Evolutionary conservation across 2,888 invertebrate genomes (phyloP).

Genomic region (Ormyrus pomaceus): DNA sequence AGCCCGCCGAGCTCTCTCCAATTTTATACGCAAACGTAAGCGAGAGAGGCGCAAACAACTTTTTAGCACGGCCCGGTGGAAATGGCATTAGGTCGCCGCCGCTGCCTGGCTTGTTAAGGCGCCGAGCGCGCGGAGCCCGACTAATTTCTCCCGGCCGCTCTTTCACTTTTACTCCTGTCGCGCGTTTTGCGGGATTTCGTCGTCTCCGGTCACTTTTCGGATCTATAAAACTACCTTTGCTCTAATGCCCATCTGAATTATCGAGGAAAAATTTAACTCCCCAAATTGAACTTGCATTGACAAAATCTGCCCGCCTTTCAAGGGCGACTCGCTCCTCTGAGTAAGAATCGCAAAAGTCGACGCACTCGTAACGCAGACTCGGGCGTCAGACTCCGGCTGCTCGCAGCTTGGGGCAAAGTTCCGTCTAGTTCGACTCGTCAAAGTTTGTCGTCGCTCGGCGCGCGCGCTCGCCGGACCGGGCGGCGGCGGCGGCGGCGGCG

Average conservation of each 20-base stretch:
- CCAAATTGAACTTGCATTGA: too few species aligned
- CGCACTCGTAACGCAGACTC: slow-evolving; percentile 26
- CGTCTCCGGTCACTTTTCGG: too few species aligned
- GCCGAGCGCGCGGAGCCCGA: background rate
- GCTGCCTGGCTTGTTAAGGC: slow-evolving; percentile 19
- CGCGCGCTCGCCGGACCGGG: background rate
- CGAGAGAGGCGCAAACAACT: slow-evolving; percentile 34
- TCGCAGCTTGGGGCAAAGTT: too few species aligned
- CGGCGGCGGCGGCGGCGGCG: slow-evolving; percentile 57
- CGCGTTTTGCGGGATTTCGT: too few species aligned
- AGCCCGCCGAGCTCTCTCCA: slow-evolving; percentile 29
- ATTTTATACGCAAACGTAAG: slow-evolving; percentile 29
- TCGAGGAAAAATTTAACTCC: too few species aligned
- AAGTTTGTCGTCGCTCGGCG: slow-evolving; percentile 31
- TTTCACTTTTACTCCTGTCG: too few species aligned
- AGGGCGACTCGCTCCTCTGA: background rate
- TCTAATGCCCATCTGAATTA: too few species aligned
- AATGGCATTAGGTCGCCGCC: slow-evolving; percentile 16
- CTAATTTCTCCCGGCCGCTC: too few species aligned
- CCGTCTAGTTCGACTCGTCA: background rate
- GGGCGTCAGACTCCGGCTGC: too few species aligned
- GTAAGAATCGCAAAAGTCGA: slow-evolving; percentile 28
- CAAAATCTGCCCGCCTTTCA: too few species aligned
- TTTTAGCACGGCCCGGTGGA: slow-evolving; percentile 27
- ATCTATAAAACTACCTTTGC: too few species aligned